Base-by-base conservation (phyloP, 2,797 vertebrate species). In the Holocentrus rufus region DNA sequence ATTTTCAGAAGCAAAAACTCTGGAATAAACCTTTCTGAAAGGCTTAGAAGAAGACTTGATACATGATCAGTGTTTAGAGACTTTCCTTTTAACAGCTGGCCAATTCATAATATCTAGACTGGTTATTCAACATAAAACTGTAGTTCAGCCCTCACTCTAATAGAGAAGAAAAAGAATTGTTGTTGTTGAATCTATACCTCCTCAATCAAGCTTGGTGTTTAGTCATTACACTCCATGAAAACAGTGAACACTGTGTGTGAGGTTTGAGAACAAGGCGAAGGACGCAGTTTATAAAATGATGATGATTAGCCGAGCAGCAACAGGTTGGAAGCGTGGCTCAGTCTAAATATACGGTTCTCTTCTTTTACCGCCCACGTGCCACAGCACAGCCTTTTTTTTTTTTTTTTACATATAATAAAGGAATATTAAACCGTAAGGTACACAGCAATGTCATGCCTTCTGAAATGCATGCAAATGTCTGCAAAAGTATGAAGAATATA, bases 191-290 rank as follows among this genome's bases (percentile, higher is more conserved):
- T 81, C 58, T 36, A 18, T 20, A 15, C 65, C 6, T n/a, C 53
- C 69, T 82, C 53, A 76, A 50, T 87, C 74, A 81, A 70, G 67
- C 69, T 70, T 42, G 58, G 66, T 36, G 63, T 79, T 80, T 50
- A 76, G 66, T 81, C 74, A 71, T 85, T 80, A 67, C 27, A 79
- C 58, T 42, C 79, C 59, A 61, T 55, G 68, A 50, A 80, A 78
- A 83, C 77, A 83, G 22, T 62, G 25, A 65, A 44, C 58, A 72
- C 74, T 76, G 47, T 58, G 22, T 54, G 17, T 25, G 72, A 54
- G 11, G 61, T 49, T 80, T 77, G 70, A 71, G 69, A 84, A 60
- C 63, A 15, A 58, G 22, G 74, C 72, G 67, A 77, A 7, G 30
- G 47, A 85, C 27, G 25, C 47, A 61, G 42, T 54, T 71, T 1